phyloP scores from a whole-genome alignment of 2,797 vertebrate species.

The Malurus leucopterus region DNA sequence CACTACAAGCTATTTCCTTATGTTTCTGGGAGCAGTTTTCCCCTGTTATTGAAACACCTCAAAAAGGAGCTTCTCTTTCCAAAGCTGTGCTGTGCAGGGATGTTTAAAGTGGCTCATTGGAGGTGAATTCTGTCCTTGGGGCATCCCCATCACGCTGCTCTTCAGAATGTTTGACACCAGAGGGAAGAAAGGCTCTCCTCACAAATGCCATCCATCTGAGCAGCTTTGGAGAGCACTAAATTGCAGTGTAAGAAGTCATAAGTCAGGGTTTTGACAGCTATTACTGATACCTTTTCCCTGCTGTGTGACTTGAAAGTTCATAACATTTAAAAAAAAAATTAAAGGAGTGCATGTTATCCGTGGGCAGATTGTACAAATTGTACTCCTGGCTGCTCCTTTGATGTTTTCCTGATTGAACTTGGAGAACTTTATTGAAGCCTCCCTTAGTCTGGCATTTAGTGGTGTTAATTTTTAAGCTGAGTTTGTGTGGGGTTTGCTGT shows the following conservation, averaged over 20 bases:
- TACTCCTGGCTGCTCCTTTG: not conserved
- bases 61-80: not conserved
- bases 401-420: not conserved
- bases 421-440: not conserved
- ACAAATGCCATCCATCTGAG: not conserved
- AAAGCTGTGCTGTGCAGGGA: no score
- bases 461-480: not conserved
- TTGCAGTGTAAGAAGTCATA: not conserved
- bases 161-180: not conserved
- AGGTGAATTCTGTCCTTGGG: not conserved
- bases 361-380: not conserved
- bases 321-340: slow-evolving; percentile 17
- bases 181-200: not conserved
- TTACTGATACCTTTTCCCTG: not conserved
- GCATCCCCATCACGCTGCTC: not conserved
- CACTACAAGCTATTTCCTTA: not conserved
- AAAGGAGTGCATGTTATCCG: not conserved
- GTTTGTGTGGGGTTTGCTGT: not conserved
- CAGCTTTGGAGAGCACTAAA: not conserved
- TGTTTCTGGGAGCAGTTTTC: not conserved
- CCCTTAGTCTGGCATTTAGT: not conserved
- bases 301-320: slow-evolving; percentile 12
- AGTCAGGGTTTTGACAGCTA: not conserved
- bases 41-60: fast-evolving
- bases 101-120: not conserved